Base-by-base conservation (phyloP, 2,888 invertebrate species). In the Agriotes lineatus region DNA sequence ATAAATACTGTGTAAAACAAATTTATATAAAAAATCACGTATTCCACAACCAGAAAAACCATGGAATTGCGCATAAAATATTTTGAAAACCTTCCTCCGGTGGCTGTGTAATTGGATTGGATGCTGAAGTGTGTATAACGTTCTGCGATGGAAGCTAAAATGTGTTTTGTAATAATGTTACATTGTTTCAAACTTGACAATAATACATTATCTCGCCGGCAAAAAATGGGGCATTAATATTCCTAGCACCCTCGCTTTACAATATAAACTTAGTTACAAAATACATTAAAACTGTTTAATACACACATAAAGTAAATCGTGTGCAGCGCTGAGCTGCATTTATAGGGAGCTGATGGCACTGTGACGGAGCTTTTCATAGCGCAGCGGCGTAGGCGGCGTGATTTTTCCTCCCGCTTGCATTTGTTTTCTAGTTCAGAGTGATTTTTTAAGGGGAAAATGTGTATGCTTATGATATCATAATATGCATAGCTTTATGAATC, bases 241-340 rank as follows among this genome's bases (percentile, higher is more conserved):
- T 80, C 80, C 73, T 72, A 74, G 77, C 80, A 77, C 78, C 78
- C 79, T 76, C 77, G 79, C 78, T 78, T 77, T 77, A 79, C 80
- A 80, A 79, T 79, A 82, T 81, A 81, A 82, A 82, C 80, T 80
- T 78, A 78, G 80, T 79, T 80, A 80, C 79, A 78, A 78, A 80
- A 81, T 80, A 79, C 81, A 81, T 81, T 81, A 81, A 81, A 81
- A 80, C 81, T 80, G 80, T 81, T 81, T 81, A 80, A 81, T 80
- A 80, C 77, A 79, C 77, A 78, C 79, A 81, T 81, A 81, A 80
- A 80, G 78, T 79, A 79, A 80, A 81, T 80, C 80, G 80, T 80
- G 78, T 78, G 78, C 77, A 77, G 73, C 78, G 74, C 75, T 73
- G 77, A 77, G 76, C 66, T 75, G 71, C 72, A 72, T 68, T 74